Conservation (phyloP, 2,888 invertebrate species). For the Lissocephala sabroskyi region DNA sequence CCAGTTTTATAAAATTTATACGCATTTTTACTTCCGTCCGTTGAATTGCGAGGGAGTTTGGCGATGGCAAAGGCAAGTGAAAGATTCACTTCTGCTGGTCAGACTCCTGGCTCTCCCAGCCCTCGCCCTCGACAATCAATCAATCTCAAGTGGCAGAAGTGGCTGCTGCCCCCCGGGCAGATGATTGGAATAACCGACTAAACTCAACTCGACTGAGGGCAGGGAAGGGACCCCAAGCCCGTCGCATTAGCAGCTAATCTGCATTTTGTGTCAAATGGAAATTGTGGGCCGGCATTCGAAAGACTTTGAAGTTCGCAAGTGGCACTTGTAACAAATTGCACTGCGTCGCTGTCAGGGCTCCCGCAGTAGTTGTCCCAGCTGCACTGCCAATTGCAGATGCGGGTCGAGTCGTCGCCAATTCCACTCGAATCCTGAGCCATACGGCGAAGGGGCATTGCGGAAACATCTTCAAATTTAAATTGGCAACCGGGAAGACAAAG, state of each 20-base stretch:
- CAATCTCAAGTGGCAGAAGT: constrained; percentile 41
- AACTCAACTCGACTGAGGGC: no score
- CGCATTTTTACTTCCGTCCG: background rate
- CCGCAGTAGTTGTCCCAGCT: no score
- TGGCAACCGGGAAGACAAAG: background rate
- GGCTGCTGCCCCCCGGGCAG: no score
- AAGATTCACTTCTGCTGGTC: background rate
- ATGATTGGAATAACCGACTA: no score
- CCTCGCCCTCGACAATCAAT: constrained; percentile 58
- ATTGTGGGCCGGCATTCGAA: background rate
- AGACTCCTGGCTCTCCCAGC: constrained; percentile 4
- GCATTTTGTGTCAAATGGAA: constrained; percentile 54
- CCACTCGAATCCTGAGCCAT: no score
- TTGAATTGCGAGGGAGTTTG: background rate
- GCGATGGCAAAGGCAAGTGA: no score
- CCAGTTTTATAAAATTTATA: constrained; percentile 19
- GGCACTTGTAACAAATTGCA: constrained; percentile 56
- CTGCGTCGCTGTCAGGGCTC: constrained; percentile 8
- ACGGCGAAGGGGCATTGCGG: constrained; percentile 3
- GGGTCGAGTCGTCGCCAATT: no score
- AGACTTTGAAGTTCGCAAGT: constrained; percentile 20
- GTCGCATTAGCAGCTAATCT: constrained; percentile 58
- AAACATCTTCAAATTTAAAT: constrained; percentile 1
- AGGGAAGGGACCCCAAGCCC: constrained; percentile 3
- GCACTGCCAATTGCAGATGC: constrained; percentile 22